Base-by-base conservation (phyloP, 2,888 invertebrate species). In the Thysanoteuthis rhombus region DNA sequence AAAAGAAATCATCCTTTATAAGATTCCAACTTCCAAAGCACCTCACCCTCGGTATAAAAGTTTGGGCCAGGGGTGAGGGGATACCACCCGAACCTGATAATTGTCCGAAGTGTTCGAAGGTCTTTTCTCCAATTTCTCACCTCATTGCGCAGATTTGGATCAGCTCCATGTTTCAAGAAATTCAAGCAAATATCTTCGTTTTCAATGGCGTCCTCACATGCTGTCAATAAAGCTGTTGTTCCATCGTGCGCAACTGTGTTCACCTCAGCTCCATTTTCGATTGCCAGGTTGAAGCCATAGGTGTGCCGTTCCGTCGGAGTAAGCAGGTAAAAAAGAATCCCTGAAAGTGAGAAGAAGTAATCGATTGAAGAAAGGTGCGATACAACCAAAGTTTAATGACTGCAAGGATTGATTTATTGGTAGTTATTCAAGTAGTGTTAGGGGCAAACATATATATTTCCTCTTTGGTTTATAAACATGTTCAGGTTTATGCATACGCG, bases 291-390 rank as follows among this genome's bases (percentile, higher is more conserved):
- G 90, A 97, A 93, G 94, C 97, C 97, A 93, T 96, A 96, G n/a
- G 95, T 95, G 95, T 97, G 97, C 28, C 97, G 95, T 93, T 96
- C 96, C 0, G 97, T 97, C 19, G 97, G 96, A 32, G 96, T 95
- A 75, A 97, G 96, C 93, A 97, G 96, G 95, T 97, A 97, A 94
- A 96, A 97, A 58, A 97, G 94, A 91, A 97, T 96, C 90, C 97
- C 97, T 97, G 95, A 16, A 94, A 94, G 92, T 93, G 36, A 92
- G 45, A 90, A 36, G 8, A 92, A 28, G 38, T 40, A 32, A 16
- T 36, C 8, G 38, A 90, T 8, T n/a, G 6, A 12, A 28, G 39
- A n/a, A 91, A 40, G 38, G 28, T n/a, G n/a, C n/a, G n/a, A n/a
- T n/a, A n/a, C 28, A 91, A 40, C 32, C 42, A 28, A 39, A 36